Evolutionary conservation across 2,797 vertebrate genomes (phyloP).

Genomic region (Cercopithecus diana): DNA sequence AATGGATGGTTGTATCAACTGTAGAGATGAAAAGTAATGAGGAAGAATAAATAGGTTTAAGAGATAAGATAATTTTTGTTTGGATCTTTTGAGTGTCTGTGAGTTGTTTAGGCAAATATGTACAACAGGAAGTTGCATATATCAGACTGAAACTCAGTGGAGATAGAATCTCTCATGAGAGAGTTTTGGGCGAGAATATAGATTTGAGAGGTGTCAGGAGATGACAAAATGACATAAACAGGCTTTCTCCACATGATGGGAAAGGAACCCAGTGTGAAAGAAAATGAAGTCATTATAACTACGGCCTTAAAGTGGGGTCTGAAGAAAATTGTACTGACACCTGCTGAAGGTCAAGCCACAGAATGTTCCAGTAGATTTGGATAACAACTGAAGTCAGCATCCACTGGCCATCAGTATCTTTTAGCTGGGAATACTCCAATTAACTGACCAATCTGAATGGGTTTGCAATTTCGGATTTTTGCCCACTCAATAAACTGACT

Average conservation of each 20-base stretch:
- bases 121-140: background rate
- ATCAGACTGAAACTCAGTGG: background rate
- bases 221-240: background rate
- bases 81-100: background rate
- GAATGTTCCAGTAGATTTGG: background rate
- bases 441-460: background rate
- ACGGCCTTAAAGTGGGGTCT: background rate
- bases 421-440: background rate
- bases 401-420: background rate
- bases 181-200: background rate
- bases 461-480: background rate
- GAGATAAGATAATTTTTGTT: background rate
- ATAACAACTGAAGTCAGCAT: background rate
- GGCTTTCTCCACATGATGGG: background rate
- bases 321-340: background rate
- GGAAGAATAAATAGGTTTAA: background rate
- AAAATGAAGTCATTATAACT: background rate
- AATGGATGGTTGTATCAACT: background rate
- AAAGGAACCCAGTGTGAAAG: background rate
- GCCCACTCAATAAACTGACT: background rate
- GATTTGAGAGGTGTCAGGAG: background rate
- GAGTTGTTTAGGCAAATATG: background rate
- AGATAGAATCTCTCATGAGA: background rate
- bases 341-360: background rate
- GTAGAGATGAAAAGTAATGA: background rate